Evolutionary conservation across 2,797 vertebrate genomes (phyloP).

Genomic region (Hyperoplus immaculatus): DNA sequence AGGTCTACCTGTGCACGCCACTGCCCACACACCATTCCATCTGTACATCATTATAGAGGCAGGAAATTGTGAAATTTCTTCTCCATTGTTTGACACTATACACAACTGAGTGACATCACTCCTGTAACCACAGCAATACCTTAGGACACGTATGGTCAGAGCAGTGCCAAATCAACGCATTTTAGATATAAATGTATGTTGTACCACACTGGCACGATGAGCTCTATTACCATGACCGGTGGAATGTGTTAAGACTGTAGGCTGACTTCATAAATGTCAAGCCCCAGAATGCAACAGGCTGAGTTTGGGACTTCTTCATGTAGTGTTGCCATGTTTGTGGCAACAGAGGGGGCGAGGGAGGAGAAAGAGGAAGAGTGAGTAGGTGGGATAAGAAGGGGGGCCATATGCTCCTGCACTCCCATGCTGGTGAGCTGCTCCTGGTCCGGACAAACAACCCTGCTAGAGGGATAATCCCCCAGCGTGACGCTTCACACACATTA

Average conservation of each 20-base stretch:
- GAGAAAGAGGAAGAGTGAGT: conserved; percentile 53
- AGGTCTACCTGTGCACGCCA: no score
- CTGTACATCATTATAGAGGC: neutral
- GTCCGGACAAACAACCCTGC: conserved; percentile 75
- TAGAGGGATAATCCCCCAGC: conserved; percentile 78
- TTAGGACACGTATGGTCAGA: conserved; percentile 33
- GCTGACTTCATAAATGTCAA: conserved; percentile 49
- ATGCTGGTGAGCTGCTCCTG: conserved; percentile 64
- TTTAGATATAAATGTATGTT: conserved; percentile 39
- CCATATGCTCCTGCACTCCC: conserved; percentile 70
- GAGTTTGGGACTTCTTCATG: conserved; percentile 28
- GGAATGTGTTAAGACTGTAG: conserved; percentile 50
- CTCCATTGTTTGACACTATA: conserved; percentile 31
- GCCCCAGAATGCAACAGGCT: conserved; percentile 45
- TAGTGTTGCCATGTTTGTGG: conserved; percentile 45
- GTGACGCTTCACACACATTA: conserved; percentile 64
- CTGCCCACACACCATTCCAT: conserved; percentile 8
- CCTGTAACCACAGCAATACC: conserved; percentile 42
- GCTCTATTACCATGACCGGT: conserved; percentile 38
- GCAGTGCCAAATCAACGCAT: conserved; percentile 38
- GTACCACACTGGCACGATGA: conserved; percentile 26
- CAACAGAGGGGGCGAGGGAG: conserved; percentile 16
- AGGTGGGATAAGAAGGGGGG: conserved; percentile 59
- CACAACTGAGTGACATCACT: conserved; percentile 41
- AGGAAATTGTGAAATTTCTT: conserved; percentile 28